Evolutionary conservation across 2,888 invertebrate genomes (phyloP).

Genomic region (Nemotelus nigrinus): DNA sequence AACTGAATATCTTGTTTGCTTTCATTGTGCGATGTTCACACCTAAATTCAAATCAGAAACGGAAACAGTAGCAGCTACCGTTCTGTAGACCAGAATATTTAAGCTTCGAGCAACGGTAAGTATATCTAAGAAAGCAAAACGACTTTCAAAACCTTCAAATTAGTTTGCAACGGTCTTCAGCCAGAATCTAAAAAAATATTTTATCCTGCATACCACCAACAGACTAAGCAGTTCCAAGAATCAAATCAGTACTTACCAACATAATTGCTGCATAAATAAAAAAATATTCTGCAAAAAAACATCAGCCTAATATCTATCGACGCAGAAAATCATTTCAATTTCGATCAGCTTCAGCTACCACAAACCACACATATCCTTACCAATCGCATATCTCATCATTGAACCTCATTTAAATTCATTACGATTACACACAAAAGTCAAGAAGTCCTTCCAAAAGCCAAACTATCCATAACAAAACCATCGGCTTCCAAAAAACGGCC

Average conservation of each 20-base stretch:
- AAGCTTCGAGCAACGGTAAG: too few species aligned
- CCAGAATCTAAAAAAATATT: too few species aligned
- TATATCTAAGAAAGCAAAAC: too few species aligned
- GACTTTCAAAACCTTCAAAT: too few species aligned
- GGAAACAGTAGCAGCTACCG: too few species aligned
- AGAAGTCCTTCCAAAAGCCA: slow-evolving; percentile 53
- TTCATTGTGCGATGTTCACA: too few species aligned
- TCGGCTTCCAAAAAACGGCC: slow-evolving; percentile 18
- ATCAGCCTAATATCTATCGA: slow-evolving; percentile 30
- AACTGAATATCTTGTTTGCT: too few species aligned
- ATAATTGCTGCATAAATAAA: not conserved
- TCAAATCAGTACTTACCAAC: not conserved
- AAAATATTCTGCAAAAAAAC: slow-evolving; percentile 18
- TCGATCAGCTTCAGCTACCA: slow-evolving; percentile 2
- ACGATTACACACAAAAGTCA: slow-evolving; percentile 55
- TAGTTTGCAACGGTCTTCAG: too few species aligned
- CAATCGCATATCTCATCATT: slow-evolving; percentile 53
- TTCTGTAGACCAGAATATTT: too few species aligned
- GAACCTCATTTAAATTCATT: slow-evolving; percentile 62
- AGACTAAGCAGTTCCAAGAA: not conserved
- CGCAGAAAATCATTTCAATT: slow-evolving; percentile 9
- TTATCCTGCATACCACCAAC: not conserved
- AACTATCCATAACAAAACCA: slow-evolving; percentile 18
- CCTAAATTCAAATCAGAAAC: too few species aligned
- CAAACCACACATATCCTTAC: slow-evolving; percentile 41